Conservation (phyloP, 2,888 invertebrate genomes). For the Lottia scabra region DNA sequence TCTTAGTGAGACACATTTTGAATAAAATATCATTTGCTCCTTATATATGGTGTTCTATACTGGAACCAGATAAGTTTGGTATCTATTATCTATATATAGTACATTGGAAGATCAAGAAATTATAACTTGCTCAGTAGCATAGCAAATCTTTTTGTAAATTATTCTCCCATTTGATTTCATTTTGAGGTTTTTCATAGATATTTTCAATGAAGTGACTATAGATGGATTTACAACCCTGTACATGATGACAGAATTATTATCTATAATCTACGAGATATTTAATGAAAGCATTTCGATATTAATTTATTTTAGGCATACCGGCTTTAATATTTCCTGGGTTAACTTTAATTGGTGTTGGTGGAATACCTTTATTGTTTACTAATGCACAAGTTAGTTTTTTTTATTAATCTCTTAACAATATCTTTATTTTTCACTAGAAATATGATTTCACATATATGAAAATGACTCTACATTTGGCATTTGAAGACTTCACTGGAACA, state of each 20-base stretch:
- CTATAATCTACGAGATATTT: too few relatives aligned
- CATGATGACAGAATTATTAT: too few relatives aligned
- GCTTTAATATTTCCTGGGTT: slow-evolving; percentile 53
- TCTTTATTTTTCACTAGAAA: not conserved
- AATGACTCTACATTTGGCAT: too few relatives aligned
- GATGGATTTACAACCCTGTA: not conserved
- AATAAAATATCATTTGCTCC: too few relatives aligned
- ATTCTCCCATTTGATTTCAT: not conserved
- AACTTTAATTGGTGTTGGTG: slow-evolving; percentile 47
- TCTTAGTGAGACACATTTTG: too few relatives aligned
- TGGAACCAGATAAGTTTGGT: slow-evolving; percentile 5
- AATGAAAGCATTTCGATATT: too few relatives aligned
- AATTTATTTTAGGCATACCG: slow-evolving; percentile 37
- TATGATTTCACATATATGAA: too few relatives aligned
- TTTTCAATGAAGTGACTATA: not conserved
- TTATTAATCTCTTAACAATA: not conserved
- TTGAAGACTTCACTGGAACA: too few relatives aligned
- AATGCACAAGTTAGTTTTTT: slow-evolving; percentile 43
- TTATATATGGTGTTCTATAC: not conserved
- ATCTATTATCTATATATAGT: too few relatives aligned
- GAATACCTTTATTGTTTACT: slow-evolving; percentile 48
- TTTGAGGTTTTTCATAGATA: not conserved
- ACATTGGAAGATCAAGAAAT: not conserved
- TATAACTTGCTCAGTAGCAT: not conserved
- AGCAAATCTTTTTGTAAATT: too few relatives aligned